These are phyloP conservation scores for Grammomys dolichurus DNA, from an alignment of 2,113 vertebrate species.

Conservation along the genomic window DNA sequence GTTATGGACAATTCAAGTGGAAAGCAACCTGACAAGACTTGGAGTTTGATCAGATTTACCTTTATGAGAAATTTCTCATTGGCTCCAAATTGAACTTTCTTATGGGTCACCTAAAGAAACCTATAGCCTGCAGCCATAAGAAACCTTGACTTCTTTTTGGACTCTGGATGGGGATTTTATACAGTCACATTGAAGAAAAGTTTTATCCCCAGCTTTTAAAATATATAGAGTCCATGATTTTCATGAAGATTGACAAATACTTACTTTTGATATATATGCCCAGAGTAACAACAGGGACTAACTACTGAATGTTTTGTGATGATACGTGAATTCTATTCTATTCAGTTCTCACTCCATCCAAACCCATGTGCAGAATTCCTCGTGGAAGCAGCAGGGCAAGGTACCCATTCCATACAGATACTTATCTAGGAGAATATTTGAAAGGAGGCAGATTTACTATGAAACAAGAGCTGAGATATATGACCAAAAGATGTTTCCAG, in stretches of 20 bases:
- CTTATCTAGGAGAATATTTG: background rate
- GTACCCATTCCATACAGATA: background rate
- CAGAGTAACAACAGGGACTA: background rate
- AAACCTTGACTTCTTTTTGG: background rate
- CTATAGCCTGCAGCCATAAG: background rate
- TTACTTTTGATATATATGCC: background rate
- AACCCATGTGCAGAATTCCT: background rate
- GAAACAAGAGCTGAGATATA: constrained; percentile 55
- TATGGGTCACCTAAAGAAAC: background rate
- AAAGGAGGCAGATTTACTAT: constrained; percentile 19
- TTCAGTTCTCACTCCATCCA: constrained; percentile 16
- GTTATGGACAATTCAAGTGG: background rate
- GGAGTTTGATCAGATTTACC: background rate
- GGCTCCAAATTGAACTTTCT: background rate
- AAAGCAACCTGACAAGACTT: background rate
- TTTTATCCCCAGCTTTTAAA: constrained; percentile 32
- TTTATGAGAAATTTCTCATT: background rate
- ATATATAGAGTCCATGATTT: background rate
- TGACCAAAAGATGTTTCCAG: constrained; percentile 68
- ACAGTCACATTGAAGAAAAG: background rate
- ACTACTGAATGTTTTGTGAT: background rate
- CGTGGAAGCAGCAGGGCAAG: background rate
- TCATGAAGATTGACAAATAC: background rate
- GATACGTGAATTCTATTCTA: background rate
- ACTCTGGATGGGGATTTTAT: background rate